These are phyloP conservation scores for Cichlasoma orientale DNA, from an alignment of 2,797 vertebrate genomes.

Conservation along the genomic window DNA sequence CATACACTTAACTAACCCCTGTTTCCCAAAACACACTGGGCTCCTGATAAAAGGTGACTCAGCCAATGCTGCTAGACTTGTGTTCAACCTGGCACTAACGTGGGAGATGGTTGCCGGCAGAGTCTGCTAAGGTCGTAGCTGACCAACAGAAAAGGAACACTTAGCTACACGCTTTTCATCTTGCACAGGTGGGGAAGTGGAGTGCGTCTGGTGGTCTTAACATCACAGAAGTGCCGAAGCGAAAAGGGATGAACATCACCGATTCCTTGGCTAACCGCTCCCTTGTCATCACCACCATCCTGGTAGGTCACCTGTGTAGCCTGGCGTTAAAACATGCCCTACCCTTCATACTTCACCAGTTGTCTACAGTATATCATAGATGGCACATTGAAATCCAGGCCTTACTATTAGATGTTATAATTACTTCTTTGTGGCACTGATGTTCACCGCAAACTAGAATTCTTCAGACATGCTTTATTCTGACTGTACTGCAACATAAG, in stretches of 20 bases:
- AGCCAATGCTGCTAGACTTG: slow-evolving; percentile 70
- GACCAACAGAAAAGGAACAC: slow-evolving; percentile 49
- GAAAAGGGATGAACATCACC: slow-evolving; percentile 94
- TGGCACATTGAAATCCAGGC: neutral
- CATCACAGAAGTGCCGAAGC: slow-evolving; percentile 92
- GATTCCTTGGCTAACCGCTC: slow-evolving; percentile 97
- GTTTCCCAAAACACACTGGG: slow-evolving; percentile 36
- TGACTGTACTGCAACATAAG: neutral
- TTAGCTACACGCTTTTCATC: slow-evolving; percentile 56
- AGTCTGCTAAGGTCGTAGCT: slow-evolving; percentile 57
- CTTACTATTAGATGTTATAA: neutral
- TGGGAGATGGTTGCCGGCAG: slow-evolving; percentile 46
- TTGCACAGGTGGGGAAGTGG: slow-evolving; percentile 93
- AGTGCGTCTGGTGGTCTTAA: slow-evolving; percentile 92
- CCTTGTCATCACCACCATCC: slow-evolving; percentile 93
- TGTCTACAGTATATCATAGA: neutral
- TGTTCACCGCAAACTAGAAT: neutral
- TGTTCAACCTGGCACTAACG: slow-evolving; percentile 66
- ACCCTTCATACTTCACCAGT: neutral
- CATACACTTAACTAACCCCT: slow-evolving; percentile 17
- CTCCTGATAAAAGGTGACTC: slow-evolving; percentile 60
- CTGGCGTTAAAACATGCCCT: neutral
- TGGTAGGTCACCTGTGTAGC: slow-evolving; percentile 82
- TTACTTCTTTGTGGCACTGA: neutral
- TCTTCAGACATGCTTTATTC: neutral